Conservation (phyloP, 2,888 invertebrate species). For the Drosophila falleni region DNA sequence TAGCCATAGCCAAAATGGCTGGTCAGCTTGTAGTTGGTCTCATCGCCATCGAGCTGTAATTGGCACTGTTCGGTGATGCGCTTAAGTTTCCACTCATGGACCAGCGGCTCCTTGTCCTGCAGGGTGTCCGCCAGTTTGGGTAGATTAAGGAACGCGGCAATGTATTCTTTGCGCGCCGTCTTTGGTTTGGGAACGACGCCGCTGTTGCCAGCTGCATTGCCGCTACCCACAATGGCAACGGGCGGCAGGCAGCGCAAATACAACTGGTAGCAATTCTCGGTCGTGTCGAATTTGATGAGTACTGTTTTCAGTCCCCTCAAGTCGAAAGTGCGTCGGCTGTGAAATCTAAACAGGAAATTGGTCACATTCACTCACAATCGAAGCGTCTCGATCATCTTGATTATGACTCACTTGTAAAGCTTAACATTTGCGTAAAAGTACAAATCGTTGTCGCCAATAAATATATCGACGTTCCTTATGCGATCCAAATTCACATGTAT, state of each 20-base stretch:
- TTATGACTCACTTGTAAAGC: conserved; percentile 70
- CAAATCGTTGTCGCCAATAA: conserved; percentile 80
- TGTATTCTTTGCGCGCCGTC: conserved; percentile 66
- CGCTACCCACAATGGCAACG: conserved; percentile 33
- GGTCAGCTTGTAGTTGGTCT: conserved; percentile 63
- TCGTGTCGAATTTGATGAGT: conserved; percentile 70
- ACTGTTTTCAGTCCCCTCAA: conserved; percentile 79
- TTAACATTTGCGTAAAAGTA: conserved; percentile 80
- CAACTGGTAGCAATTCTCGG: conserved; percentile 70
- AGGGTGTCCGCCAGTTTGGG: conserved; percentile 40
- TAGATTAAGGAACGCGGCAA: conserved; percentile 61
- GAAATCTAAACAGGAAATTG: conserved; percentile 67
- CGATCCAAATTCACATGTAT: conserved; percentile 72
- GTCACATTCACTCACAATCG: background rate
- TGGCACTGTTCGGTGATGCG: conserved; percentile 83
- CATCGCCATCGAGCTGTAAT: conserved; percentile 74
- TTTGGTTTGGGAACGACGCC: conserved; percentile 63
- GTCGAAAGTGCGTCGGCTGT: conserved; percentile 77
- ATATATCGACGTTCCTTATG: conserved; percentile 82
- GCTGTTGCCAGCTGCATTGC: conserved; percentile 28
- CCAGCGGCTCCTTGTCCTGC: conserved; percentile 43
- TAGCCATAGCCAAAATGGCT: conserved; percentile 81
- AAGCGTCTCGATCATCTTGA: conserved; percentile 1
- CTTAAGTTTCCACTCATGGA: conserved; percentile 73
- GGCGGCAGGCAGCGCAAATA: conserved; percentile 77